phyloP scores from a whole-genome alignment of 37 sponge, comb jelly and placozoan species.

The Ephydatia muelleri region DNA sequence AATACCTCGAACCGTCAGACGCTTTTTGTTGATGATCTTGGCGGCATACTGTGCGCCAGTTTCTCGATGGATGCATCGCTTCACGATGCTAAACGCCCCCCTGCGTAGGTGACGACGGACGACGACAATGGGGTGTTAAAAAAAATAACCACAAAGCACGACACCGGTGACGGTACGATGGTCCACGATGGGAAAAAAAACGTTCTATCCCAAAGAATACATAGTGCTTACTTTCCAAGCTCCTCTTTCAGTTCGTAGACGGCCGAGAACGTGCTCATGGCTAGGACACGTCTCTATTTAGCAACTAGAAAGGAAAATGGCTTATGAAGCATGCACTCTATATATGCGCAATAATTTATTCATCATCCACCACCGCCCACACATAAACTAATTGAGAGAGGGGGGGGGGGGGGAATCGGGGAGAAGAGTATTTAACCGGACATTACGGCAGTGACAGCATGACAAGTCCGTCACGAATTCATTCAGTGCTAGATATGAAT shows the following conservation, averaged over 20 bases:
- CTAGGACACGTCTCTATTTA: not conserved
- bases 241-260: constrained; percentile 80
- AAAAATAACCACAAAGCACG: not conserved
- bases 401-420: not conserved
- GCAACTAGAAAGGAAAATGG: not conserved
- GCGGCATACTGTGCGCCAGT: constrained; percentile 72
- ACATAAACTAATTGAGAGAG: not conserved
- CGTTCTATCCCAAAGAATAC: too few relatives aligned
- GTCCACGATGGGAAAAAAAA: not conserved
- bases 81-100: constrained; percentile 92
- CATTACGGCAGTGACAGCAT: too few relatives aligned
- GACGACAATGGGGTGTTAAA: not conserved
- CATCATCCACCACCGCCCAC: not conserved
- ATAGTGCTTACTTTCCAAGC: constrained; percentile 88
- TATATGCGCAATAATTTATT: not conserved
- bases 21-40: constrained; percentile 86
- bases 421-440: too few relatives aligned
- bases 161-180: not conserved
- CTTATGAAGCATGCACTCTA: not conserved
- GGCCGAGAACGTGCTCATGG: constrained; percentile 20
- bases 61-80: constrained; percentile 62
- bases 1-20: constrained; percentile 73
- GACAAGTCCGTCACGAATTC: too few relatives aligned
- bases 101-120: constrained; percentile 36
- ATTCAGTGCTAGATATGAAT: too few relatives aligned